Evolutionary conservation across 2,797 vertebrate genomes (phyloP), one percentile per base, ranked within the genome.

Genomic region (Myotis vivesi): DNA sequence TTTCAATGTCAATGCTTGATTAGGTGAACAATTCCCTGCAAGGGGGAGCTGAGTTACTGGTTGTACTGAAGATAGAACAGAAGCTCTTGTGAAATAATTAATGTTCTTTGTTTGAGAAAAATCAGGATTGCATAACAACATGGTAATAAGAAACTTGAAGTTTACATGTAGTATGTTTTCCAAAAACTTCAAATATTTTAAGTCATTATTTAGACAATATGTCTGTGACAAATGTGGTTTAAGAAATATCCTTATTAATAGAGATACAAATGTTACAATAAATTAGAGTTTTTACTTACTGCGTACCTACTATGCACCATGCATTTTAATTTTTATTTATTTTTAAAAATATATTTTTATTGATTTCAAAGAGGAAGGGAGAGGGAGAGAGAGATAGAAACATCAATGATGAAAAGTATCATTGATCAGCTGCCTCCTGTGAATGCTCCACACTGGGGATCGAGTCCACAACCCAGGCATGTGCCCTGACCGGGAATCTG

Each of bases 1-100:
- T 94, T 97, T 94, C 95, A 95, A 22, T 94, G 93, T 92, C 92
- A 96, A 92, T 94, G 87, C 38, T 86, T 94, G 91, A 94, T 97
- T 96, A 97, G 76, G 87, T 87, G 77, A 96, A 95, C 93, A 94
- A 91, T 87, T 81, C 49, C 59, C 79, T 89, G 89, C 71, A 71
- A 64, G 53, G 41, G 62, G 80, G 89, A 94, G 25, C 83, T 51
- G 69, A 71, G 64, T 71, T 89, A 38, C 68, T 89, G 94, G 81
- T 88, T 89, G n/a, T 66, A 23, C 16, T 85, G 68, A 91, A 91
- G 62, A 80, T 41, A 88, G 28, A 94, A 73, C 33, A 64, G 46
- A 95, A 89, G 46, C 28, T 16, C 38, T 92, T 72, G 20, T 55
- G 57, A 97, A 11, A 92, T 82, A 51, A 94, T 81, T 55, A 77